phyloP scores from a whole-genome alignment of 2,797 vertebrate species.

The Meda fulgida region DNA sequence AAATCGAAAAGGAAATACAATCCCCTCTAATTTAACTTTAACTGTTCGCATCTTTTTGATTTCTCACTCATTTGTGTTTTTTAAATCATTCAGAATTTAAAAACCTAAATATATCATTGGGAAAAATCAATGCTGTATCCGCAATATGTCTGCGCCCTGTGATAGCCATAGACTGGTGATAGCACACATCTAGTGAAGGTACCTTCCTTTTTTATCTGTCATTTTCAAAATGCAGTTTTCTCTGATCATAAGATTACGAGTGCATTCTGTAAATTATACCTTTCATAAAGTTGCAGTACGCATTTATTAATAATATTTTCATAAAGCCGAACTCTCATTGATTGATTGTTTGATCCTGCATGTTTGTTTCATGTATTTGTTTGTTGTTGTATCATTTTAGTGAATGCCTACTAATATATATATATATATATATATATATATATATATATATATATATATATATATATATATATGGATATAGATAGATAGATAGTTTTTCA shows the following conservation, averaged over 20 bases:
- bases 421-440: too few relatives aligned
- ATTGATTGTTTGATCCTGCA: background rate
- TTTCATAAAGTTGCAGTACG: background rate
- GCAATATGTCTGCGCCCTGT: slow-evolving; percentile 60
- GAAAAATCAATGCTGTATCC: background rate
- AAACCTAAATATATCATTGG: background rate
- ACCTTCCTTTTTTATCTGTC: slow-evolving; percentile 1
- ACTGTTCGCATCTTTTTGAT: background rate
- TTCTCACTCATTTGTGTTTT: background rate
- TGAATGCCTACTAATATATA: too few relatives aligned
- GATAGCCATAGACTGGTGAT: too few relatives aligned
- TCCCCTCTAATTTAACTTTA: background rate
- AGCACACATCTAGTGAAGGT: slow-evolving; percentile 40
- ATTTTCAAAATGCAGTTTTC: background rate
- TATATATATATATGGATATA: too few relatives aligned
- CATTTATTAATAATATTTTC: background rate
- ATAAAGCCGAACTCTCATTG: background rate
- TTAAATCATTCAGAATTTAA: background rate
- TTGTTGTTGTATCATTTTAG: background rate
- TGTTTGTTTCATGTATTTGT: background rate
- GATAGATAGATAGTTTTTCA: too few relatives aligned
- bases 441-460: too few relatives aligned
- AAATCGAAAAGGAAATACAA: background rate
- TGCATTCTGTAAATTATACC: background rate
- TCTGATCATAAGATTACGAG: background rate